phyloP scores from a whole-genome alignment of 2,113 vertebrate genomes.

The Mastomys coucha region DNA sequence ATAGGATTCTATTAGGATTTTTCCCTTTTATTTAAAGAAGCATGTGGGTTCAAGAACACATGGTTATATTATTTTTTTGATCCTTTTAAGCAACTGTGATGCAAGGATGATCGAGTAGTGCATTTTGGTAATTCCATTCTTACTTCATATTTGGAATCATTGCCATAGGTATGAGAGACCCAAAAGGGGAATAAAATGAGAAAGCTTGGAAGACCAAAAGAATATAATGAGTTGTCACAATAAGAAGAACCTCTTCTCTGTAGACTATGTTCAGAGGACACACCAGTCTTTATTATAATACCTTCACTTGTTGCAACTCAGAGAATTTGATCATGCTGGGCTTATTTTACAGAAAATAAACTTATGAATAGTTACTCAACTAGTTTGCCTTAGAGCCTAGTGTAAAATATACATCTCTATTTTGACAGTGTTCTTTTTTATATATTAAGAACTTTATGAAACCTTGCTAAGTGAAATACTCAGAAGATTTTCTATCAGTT shows the following conservation, averaged over 20 bases:
- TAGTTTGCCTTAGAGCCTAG: not conserved
- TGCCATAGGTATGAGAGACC: not conserved
- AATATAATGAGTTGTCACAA: not conserved
- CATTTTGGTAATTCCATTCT: constrained; percentile 7
- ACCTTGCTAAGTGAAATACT: constrained; percentile 12
- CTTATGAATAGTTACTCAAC: not conserved
- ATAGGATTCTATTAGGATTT: constrained; percentile 81
- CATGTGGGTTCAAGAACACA: constrained; percentile 68
- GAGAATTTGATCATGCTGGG: not conserved
- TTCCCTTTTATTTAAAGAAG: constrained; percentile 79
- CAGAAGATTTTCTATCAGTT: not conserved
- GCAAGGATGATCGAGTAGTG: not conserved
- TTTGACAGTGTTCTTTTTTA: not conserved
- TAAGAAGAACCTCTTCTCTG: not conserved
- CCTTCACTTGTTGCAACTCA: constrained; percentile 33
- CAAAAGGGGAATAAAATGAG: not conserved
- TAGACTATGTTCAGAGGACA: not conserved
- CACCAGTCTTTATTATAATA: constrained; percentile 14
- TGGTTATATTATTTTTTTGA: constrained; percentile 65
- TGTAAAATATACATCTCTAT: constrained; percentile 1
- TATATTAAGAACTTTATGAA: not conserved
- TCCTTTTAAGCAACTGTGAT: constrained; percentile 50
- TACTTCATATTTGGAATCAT: not conserved
- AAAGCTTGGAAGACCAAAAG: not conserved
- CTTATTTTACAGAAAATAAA: constrained; percentile 39